Percentiles rank a stretch among this genome's conserved stretches.
phyloP scores from a whole-genome alignment of 2,113 vertebrate species.

The Halcyon senegalensis region DNA sequence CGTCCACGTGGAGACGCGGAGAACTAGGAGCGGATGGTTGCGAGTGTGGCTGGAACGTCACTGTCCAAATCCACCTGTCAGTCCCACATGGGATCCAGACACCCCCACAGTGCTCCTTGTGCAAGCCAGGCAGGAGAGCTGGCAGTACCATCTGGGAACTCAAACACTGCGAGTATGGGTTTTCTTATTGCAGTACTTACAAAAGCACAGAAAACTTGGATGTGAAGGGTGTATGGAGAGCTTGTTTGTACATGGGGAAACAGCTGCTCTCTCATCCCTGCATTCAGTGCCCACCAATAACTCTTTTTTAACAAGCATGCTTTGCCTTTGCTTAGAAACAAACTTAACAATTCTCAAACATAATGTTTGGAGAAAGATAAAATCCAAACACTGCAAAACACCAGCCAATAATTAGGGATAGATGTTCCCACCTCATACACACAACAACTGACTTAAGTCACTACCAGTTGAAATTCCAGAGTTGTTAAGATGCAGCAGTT shows the following conservation, averaged over 20 bases:
- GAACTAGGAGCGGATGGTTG: rapidly evolving
- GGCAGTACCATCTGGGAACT: neutral
- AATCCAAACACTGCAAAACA: neutral
- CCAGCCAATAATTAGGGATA: neutral
- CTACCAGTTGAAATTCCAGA: neutral
- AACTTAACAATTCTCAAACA: neutral
- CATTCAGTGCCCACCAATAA: neutral
- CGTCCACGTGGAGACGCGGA: rapidly evolving
- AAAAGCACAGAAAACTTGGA: neutral
- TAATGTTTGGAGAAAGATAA: neutral
- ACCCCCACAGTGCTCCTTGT: neutral
- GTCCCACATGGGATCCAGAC: neutral
- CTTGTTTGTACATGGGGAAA: neutral
- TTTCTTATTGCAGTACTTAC: neutral
- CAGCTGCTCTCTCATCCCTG: neutral
- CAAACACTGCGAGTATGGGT: neutral
- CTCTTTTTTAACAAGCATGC: slow-evolving; percentile 23
- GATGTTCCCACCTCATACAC: neutral
- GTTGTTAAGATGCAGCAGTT: neutral
- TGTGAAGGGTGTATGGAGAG: neutral
- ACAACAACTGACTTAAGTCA: neutral
- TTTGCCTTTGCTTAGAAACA: neutral
- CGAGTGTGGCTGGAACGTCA: neutral
- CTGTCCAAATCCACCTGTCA: neutral
- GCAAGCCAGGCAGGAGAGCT: neutral